These are phyloP conservation scores for Vandiemenella viatica DNA, from an alignment of 2,888 invertebrate genomes.

Conservation along the genomic window DNA sequence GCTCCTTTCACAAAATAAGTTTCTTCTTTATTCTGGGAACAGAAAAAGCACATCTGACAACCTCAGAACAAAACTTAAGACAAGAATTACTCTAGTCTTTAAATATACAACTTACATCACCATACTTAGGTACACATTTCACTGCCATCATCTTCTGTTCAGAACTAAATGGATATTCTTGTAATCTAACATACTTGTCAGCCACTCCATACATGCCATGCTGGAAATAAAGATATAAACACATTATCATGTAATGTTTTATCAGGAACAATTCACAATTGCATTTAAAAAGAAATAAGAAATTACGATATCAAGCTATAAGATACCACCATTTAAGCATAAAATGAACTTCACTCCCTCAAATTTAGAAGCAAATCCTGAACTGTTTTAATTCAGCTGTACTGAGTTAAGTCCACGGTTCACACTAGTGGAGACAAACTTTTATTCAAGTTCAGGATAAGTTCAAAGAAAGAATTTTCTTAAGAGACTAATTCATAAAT, in stretches of 20 bases:
- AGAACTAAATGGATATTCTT: slow-evolving; percentile 93
- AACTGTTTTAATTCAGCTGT: too few relatives aligned
- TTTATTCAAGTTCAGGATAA: too few relatives aligned
- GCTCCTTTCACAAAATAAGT: slow-evolving; percentile 91
- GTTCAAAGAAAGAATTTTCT: too few relatives aligned
- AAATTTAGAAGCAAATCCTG: too few relatives aligned
- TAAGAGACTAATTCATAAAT: too few relatives aligned
- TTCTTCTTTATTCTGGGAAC: slow-evolving; percentile 44
- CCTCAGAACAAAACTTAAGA: not conserved
- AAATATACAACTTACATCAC: slow-evolving; percentile 32
- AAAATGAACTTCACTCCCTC: too few relatives aligned
- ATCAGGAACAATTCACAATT: not conserved
- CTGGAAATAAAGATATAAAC: slow-evolving; percentile 23
- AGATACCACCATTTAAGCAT: too few relatives aligned
- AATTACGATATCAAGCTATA: too few relatives aligned
- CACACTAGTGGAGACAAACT: too few relatives aligned
- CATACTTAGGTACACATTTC: slow-evolving; percentile 69
- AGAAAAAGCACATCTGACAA: slow-evolving; percentile 1
- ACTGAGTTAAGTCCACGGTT: too few relatives aligned
- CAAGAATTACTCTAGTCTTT: not conserved
- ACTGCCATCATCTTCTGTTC: slow-evolving; percentile 99
- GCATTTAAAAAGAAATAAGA: too few relatives aligned
- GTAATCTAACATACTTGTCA: slow-evolving; percentile 67
- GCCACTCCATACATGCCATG: slow-evolving; percentile 69
- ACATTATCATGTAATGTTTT: not conserved